Evolutionary conservation across 2,113 vertebrate genomes (phyloP).

Genomic region (Brachypteracias leptosomus): DNA sequence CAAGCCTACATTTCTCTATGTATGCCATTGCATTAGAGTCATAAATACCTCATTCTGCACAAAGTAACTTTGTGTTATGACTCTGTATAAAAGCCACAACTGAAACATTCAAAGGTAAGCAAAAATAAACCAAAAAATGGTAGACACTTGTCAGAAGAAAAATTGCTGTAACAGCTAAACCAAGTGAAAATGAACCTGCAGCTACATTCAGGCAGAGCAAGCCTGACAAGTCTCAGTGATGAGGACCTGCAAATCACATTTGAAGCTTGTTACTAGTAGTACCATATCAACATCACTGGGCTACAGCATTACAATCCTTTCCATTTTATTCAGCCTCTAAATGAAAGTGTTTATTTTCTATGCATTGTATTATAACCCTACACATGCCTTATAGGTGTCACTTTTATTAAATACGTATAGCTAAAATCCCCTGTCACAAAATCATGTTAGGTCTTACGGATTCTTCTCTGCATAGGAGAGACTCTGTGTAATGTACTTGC

Average conservation of each 20-base stretch:
- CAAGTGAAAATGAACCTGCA: background rate
- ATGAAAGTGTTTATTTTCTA: background rate
- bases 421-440: background rate
- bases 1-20: background rate
- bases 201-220: background rate
- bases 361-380: too few relatives aligned
- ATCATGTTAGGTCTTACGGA: background rate
- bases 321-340: background rate
- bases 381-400: background rate
- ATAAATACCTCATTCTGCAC: background rate
- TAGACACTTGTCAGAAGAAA: background rate
- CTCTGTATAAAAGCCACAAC: background rate
- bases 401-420: background rate
- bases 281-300: background rate
- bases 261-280: background rate
- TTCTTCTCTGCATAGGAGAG: background rate
- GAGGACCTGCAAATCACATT: background rate
- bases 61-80: background rate
- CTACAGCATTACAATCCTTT: background rate
- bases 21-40: background rate
- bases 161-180: background rate
- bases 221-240: background rate
- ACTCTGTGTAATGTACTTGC: background rate
- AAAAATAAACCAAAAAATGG: background rate
- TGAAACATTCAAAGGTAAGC: background rate